Evolutionary conservation across 1,140 invertebrate species (phyloP).

Genomic region (Aphelenchoides besseyi): DNA sequence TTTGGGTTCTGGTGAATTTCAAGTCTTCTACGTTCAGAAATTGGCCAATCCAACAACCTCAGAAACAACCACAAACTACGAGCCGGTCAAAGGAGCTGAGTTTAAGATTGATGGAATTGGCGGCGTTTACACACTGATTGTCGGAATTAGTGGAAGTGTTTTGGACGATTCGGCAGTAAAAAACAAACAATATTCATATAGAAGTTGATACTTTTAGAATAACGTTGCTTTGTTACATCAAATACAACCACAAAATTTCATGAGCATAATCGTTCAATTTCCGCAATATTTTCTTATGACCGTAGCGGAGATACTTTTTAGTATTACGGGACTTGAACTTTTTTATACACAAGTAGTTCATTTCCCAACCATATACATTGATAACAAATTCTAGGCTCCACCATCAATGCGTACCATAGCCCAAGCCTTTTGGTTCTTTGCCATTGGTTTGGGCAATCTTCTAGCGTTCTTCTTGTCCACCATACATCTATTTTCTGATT

Average conservation of each 20-base stretch:
- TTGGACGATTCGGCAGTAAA: neutral
- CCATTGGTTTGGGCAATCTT: neutral
- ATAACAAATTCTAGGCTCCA: neutral
- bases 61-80: neutral
- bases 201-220: neutral
- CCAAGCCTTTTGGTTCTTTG: conserved; percentile 3
- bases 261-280: conserved; percentile 79
- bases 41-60: neutral
- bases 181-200: neutral
- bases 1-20: neutral
- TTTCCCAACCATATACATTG: neutral
- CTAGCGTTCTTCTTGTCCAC: conserved; percentile 4
- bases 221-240: neutral
- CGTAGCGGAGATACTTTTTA: conserved; percentile 79
- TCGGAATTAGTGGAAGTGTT: conserved; percentile 11
- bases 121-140: conserved; percentile 17
- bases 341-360: conserved; percentile 70
- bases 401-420: neutral
- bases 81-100: neutral
- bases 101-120: conserved; percentile 4
- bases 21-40: neutral
- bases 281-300: conserved; percentile 84
- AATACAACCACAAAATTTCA: conserved; percentile 66
- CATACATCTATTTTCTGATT: neutral
- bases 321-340: conserved; percentile 83